A percentile compares a stretch with the other conserved stretches of the same genome.
phyloP scores from a whole-genome alignment of 2,888 invertebrate genomes.

The Philonicus albiceps region DNA sequence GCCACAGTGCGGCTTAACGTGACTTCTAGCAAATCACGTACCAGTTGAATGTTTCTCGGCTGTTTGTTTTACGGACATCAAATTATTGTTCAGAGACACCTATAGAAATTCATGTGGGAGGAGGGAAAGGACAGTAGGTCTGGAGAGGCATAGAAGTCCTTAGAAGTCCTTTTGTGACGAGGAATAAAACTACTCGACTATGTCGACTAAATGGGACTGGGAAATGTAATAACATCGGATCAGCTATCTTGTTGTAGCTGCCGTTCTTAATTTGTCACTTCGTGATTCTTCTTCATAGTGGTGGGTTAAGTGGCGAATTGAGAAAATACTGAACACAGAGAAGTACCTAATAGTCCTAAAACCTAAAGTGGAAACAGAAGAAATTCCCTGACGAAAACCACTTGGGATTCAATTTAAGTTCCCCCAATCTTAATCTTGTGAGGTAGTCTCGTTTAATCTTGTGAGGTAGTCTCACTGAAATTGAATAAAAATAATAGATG shows the following conservation, averaged over 20 bases:
- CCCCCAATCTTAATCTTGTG: neutral
- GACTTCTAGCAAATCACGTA: constrained; percentile 18
- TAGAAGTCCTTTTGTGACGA: neutral
- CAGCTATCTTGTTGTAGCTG: neutral
- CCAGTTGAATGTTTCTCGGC: constrained; percentile 2
- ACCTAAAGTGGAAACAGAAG: neutral
- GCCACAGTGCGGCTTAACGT: neutral
- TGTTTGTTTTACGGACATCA: constrained; percentile 21
- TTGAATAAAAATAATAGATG: neutral
- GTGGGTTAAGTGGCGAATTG: neutral
- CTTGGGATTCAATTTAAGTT: neutral
- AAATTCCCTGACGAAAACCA: neutral
- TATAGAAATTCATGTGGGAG: neutral
- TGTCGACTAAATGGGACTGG: neutral
- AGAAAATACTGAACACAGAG: neutral
- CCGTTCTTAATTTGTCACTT: neutral
- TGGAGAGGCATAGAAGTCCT: neutral
- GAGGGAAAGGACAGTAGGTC: neutral
- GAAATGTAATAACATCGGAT: neutral
- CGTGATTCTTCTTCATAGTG: neutral
- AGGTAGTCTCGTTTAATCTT: neutral
- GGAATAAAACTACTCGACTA: neutral
- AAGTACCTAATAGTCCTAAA: neutral
- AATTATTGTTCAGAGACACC: constrained; percentile 9
- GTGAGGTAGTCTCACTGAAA: neutral